phyloP scores from a whole-genome alignment of 2,888 invertebrate genomes.

The Machimus atricapillus region DNA sequence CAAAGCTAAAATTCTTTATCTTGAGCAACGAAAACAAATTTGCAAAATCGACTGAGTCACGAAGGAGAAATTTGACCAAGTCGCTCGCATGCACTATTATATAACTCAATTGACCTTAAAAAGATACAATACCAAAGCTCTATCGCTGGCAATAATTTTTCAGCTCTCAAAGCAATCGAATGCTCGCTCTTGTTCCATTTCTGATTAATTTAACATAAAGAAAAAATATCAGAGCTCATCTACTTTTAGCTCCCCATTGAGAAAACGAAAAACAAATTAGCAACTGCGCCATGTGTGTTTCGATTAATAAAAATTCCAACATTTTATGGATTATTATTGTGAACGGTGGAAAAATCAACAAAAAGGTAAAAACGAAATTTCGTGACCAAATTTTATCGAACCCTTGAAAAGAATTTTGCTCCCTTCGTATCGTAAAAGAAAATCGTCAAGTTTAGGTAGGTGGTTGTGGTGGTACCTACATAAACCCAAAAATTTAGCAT shows the following conservation, averaged over 20 bases:
- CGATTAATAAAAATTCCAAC: neutral
- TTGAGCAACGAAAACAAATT: neutral
- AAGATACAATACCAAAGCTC: neutral
- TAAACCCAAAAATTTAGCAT: neutral
- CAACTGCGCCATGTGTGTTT: neutral
- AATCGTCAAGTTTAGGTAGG: neutral
- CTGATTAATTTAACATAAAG: neutral
- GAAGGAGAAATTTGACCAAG: neutral
- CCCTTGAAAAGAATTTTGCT: neutral
- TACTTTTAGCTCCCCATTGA: neutral
- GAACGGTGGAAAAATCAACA: neutral
- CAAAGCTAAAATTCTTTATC: neutral
- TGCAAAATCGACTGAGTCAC: neutral
- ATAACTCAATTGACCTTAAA: neutral
- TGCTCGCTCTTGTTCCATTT: neutral
- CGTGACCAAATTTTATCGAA: neutral
- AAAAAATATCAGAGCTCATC: neutral
- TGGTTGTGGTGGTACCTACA: too few relatives aligned
- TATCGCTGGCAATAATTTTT: neutral
- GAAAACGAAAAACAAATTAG: neutral
- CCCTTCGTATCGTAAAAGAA: neutral
- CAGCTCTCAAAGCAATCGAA: neutral
- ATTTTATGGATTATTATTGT: neutral
- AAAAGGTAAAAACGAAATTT: neutral
- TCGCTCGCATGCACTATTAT: neutral